Evolutionary conservation across 2,888 invertebrate genomes (phyloP).

Genomic region (Unio pictorum): DNA sequence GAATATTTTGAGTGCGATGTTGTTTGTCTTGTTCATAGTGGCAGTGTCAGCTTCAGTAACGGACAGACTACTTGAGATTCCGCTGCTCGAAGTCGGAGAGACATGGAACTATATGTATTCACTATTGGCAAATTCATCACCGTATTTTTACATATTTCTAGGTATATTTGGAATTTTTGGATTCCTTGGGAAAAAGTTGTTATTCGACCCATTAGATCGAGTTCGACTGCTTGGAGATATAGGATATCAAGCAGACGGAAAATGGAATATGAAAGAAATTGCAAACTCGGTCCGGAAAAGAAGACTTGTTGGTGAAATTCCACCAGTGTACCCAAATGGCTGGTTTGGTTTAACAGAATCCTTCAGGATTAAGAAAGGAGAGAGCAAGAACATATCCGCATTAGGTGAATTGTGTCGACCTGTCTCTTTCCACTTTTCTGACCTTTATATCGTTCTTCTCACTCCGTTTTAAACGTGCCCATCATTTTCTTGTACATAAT

Average conservation of each 20-base stretch:
- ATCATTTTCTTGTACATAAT: no score
- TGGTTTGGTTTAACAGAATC: constrained; percentile 88
- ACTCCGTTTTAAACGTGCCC: no score
- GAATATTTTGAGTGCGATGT: no score
- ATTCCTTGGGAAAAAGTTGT: constrained; percentile 44
- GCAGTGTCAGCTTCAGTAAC: constrained; percentile 31
- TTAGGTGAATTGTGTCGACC: constrained; percentile 75
- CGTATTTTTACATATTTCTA: constrained; percentile 40
- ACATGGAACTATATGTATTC: constrained; percentile 21
- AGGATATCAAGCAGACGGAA: constrained; percentile 64
- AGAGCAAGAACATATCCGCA: constrained; percentile 72
- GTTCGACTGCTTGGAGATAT: constrained; percentile 60
- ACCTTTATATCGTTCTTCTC: no score
- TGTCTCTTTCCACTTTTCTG: no score
- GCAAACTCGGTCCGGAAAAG: constrained; percentile 66
- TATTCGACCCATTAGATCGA: constrained; percentile 60
- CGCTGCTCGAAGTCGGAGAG: constrained; percentile 53
- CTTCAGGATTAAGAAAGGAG: constrained; percentile 72
- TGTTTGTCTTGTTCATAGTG: no score
- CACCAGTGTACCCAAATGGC: constrained; percentile 91
- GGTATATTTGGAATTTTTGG: constrained; percentile 16
- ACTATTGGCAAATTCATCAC: constrained; percentile 33
- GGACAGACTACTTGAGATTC: constrained; percentile 44
- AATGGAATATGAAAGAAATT: constrained; percentile 55
- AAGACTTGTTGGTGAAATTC: constrained; percentile 79